These are phyloP conservation scores for Picathartes gymnocephalus DNA, from an alignment of 2,113 vertebrate species.

Conservation along the genomic window DNA sequence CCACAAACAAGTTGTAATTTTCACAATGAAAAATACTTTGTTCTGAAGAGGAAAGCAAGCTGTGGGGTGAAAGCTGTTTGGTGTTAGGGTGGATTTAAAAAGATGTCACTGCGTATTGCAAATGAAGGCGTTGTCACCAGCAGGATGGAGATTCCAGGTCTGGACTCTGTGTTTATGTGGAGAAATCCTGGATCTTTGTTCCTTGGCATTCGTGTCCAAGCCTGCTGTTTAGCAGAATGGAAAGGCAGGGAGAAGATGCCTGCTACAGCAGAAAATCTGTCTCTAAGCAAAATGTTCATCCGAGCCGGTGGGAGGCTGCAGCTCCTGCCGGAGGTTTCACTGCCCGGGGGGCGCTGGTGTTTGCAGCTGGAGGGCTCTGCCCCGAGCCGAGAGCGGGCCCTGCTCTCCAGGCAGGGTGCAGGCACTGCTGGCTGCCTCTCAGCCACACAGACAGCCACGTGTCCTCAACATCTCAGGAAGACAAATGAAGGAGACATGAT, in stretches of 20 bases:
- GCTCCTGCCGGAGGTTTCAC: background rate
- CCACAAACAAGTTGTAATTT: background rate
- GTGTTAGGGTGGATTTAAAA: background rate
- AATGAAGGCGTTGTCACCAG: background rate
- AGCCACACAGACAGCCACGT: background rate
- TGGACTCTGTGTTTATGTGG: background rate
- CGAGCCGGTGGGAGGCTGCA: background rate
- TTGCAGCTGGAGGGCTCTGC: background rate
- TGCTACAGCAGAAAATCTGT: background rate
- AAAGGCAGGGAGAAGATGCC: background rate
- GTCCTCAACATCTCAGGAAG: conserved; percentile 29
- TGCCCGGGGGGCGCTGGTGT: background rate
- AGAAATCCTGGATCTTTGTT: background rate
- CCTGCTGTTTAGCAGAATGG: background rate
- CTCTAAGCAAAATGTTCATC: background rate
- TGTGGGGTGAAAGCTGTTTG: background rate
- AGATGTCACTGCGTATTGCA: background rate
- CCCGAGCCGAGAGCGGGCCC: background rate
- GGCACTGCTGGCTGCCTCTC: conserved; percentile 23
- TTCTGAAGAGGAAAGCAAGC: background rate
- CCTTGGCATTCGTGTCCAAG: background rate
- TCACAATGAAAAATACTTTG: background rate
- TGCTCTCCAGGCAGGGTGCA: background rate
- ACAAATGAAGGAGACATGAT: conserved; percentile 34
- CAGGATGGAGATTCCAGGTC: background rate